A percentile compares a stretch with the other conserved stretches of the same genome.
Evolutionary conservation across 2,888 invertebrate species (phyloP).

Genomic region (Caenorhabditis afra): DNA sequence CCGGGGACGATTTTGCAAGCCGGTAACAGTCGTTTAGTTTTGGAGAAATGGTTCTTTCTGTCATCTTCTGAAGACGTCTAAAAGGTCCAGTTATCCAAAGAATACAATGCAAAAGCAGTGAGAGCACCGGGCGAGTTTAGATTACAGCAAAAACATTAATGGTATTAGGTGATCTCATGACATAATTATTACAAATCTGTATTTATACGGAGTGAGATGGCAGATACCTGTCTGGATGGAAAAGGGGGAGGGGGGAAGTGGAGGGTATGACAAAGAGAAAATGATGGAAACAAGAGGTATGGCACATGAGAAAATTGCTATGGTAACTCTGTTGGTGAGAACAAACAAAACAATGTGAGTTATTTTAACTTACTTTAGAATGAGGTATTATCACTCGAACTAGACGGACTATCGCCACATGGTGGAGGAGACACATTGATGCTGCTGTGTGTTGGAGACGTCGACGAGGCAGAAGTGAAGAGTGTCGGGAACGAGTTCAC

Average conservation of each 20-base stretch:
- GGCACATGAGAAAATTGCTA: constrained; percentile 44
- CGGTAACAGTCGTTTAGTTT: neutral
- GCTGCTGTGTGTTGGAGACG: constrained; percentile 14
- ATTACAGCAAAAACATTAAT: constrained; percentile 53
- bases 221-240: constrained; percentile 26
- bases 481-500: constrained; percentile 64
- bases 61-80: neutral
- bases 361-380: constrained; percentile 41
- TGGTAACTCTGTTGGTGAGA: constrained; percentile 35
- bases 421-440: neutral
- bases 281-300: constrained; percentile 50
- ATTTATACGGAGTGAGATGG: constrained; percentile 52
- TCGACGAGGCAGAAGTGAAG: constrained; percentile 42
- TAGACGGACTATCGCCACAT: constrained; percentile 31
- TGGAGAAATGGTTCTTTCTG: neutral
- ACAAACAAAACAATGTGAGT: constrained; percentile 47
- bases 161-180: constrained; percentile 57
- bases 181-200: constrained; percentile 42
- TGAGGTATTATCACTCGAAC: constrained; percentile 48
- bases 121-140: constrained; percentile 42
- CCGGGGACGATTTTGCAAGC: neutral
- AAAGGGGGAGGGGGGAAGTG: neutral
- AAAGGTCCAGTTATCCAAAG: neutral
- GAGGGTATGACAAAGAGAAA: constrained; percentile 8
- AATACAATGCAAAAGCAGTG: constrained; percentile 1